Evolutionary conservation across 2,797 vertebrate species (phyloP).

Genomic region (Bucorvus abyssinicus): DNA sequence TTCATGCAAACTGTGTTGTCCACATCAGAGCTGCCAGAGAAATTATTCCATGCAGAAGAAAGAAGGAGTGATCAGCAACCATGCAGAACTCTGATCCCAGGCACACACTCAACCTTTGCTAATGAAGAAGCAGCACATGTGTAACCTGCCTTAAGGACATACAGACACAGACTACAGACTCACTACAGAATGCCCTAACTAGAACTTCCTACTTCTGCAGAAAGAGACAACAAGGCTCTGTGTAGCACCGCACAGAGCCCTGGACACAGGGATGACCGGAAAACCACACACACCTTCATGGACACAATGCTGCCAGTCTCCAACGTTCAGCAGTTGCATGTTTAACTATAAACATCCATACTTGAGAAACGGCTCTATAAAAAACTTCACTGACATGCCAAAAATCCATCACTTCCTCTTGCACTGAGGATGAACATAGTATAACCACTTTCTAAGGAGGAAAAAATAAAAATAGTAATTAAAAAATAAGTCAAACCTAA

Average conservation of each 20-base stretch:
- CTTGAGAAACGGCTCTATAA: background rate
- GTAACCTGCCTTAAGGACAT: background rate
- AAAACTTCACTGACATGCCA: fast-evolving
- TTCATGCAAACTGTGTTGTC: fast-evolving
- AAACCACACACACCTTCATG: fast-evolving
- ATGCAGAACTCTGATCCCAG: fast-evolving
- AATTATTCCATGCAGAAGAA: background rate
- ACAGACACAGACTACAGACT: background rate
- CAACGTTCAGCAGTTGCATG: fast-evolving
- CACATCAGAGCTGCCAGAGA: background rate
- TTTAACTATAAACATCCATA: background rate
- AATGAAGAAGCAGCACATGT: background rate
- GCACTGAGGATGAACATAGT: background rate
- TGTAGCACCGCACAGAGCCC: background rate
- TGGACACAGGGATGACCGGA: too few species aligned
- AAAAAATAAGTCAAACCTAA: background rate
- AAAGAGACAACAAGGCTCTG: fast-evolving
- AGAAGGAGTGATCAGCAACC: background rate
- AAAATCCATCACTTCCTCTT: background rate
- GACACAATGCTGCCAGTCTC: fast-evolving
- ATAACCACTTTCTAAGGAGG: background rate
- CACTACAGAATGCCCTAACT: fast-evolving
- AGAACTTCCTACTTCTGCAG: background rate
- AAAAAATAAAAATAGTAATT: background rate
- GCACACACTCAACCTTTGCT: fast-evolving